These are phyloP conservation scores for Tipula vernalis DNA, from an alignment of 2,888 invertebrate species.

Conservation along the genomic window DNA sequence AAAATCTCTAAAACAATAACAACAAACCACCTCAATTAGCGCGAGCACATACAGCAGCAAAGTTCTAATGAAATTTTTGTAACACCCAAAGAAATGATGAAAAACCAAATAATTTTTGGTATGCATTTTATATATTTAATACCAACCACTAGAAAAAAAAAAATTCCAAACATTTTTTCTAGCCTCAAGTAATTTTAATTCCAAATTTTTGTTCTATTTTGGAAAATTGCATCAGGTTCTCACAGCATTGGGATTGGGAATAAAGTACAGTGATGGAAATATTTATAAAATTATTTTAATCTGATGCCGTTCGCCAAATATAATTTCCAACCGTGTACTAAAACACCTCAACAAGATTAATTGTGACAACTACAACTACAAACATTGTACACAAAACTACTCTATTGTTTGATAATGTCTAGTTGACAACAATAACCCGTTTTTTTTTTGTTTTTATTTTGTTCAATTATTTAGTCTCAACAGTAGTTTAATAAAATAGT, in stretches of 20 bases:
- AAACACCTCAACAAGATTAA: background rate
- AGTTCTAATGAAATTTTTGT: background rate
- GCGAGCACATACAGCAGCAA: background rate
- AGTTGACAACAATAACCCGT: background rate
- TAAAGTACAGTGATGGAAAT: background rate
- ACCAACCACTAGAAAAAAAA: background rate
- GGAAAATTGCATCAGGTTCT: background rate
- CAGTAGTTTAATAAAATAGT: background rate
- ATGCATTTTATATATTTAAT: background rate
- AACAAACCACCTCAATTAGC: background rate
- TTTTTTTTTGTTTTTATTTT: background rate
- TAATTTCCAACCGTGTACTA: background rate
- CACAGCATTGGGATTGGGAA: background rate
- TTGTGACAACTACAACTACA: background rate
- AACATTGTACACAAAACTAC: background rate
- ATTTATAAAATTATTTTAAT: background rate
- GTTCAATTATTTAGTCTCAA: background rate
- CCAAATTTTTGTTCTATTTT: background rate
- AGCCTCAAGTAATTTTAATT: background rate
- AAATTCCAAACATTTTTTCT: background rate
- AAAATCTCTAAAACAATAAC: background rate
- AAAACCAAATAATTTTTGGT: background rate
- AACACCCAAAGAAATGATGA: background rate
- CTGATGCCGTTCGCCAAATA: background rate
- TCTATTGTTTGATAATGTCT: background rate